Conservation (phyloP, 2,888 invertebrate species). For the Plusia festucae region DNA sequence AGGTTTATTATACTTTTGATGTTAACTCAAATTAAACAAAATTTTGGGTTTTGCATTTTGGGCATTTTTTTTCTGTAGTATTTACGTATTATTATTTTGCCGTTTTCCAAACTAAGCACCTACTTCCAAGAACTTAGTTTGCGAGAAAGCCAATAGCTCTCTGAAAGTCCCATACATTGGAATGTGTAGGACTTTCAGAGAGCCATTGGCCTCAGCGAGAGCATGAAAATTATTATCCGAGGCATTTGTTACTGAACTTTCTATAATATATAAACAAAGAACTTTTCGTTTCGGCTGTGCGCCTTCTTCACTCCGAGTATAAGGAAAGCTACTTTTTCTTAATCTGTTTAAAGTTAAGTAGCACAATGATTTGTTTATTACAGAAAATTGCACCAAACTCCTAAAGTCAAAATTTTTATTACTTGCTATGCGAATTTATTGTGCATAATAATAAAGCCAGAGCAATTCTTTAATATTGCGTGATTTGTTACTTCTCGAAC, state of each 20-base stretch:
- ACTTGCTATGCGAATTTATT: conserved; percentile 30
- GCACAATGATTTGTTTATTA: conserved; percentile 6
- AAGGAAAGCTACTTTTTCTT: conserved; percentile 27
- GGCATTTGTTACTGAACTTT: background rate
- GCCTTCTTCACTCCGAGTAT: conserved; percentile 3
- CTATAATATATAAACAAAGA: background rate
- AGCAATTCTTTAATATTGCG: conserved; percentile 8
- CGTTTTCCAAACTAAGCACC: background rate
- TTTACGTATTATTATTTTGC: background rate
- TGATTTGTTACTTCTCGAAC: background rate
- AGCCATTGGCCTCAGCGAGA: conserved; percentile 17
- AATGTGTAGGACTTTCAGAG: background rate
- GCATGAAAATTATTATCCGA: conserved; percentile 8
- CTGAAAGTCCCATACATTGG: too few species aligned
- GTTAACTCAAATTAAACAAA: background rate
- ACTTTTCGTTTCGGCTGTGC: background rate
- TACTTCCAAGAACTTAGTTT: too few species aligned
- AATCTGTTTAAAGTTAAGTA: conserved; percentile 5
- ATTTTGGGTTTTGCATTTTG: background rate
- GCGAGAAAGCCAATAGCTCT: too few species aligned
- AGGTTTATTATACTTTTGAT: conserved; percentile 29
- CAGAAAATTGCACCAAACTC: conserved; percentile 7
- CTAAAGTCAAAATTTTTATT: background rate
- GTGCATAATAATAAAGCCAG: conserved; percentile 10
- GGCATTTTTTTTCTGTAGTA: background rate